Base-by-base conservation (phyloP, 2,797 vertebrate species). In the Pseudochirops cupreus region DNA sequence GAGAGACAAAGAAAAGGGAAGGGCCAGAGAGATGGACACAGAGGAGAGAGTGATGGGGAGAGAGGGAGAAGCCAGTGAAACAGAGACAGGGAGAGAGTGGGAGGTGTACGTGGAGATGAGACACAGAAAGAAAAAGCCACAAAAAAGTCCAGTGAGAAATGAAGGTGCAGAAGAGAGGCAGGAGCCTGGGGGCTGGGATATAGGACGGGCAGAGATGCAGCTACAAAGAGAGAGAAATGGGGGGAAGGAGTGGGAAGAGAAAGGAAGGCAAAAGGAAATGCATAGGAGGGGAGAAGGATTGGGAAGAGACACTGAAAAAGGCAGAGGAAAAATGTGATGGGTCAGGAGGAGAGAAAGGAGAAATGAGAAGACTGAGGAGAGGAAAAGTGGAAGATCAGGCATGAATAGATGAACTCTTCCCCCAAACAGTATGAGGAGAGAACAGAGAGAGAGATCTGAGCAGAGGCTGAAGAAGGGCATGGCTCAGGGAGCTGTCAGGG, bases 81-180 rank as follows among this genome's bases (percentile, higher is more conserved):
- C 0, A 5, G 12, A 58, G 33, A 31, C 0, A 1, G 52, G 31
- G 18, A 0, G 0, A 11, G 31, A 56, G 56, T n/a, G 5, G 0
- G n/a, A 12, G 31, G 4, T 26, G 26, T 33, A 1, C 0, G 0
- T 1, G 14, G 52, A 14, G 18, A 59, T 21, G 54, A 87, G 89
- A 6, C 95, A 46, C 31, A 16, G 33, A 53, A 24, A 57, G 55
- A 56, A 39, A 91, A 74, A 74, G 67, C 3, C 5, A 0, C 0
- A 39, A 28, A 10, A 58, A 74, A 74, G 67, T 0, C 14, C 62
- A 67, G 62, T 16, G 14, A 39, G n/a, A 67, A 74, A 74, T 1
- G 16, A 74, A 74, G n/a, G n/a, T 21, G n/a, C 31, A 57, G 74
- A 62, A 74, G 31, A 0, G 0, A 5, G 67, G 52, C 39, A 94